Evolutionary conservation across 1,140 invertebrate genomes (phyloP).

Genomic region (Glossosoma conforme): DNA sequence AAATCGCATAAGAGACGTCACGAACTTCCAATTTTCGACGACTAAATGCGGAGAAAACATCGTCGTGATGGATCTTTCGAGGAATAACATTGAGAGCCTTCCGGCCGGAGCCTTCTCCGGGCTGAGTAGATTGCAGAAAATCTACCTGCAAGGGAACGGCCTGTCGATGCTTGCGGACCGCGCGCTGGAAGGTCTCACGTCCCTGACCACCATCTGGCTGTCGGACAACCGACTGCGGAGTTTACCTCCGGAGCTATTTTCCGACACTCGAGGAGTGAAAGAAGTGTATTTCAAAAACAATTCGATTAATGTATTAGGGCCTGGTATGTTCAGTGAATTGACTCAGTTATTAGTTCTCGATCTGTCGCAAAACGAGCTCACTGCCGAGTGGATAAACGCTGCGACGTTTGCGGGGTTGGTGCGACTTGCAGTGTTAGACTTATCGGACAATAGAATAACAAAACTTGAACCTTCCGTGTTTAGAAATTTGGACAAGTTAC

Average conservation of each 20-base stretch:
- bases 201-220: slow-evolving; percentile 71
- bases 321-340: slow-evolving; percentile 78
- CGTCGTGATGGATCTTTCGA: slow-evolving; percentile 70
- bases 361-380: slow-evolving; percentile 79
- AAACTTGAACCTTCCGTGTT: slow-evolving; percentile 76
- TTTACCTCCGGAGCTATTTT: slow-evolving; percentile 77
- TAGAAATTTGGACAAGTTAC: slow-evolving; percentile 72
- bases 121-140: slow-evolving; percentile 57
- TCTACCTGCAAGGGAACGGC: slow-evolving; percentile 63
- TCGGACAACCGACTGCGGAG: slow-evolving; percentile 77
- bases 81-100: slow-evolving; percentile 76
- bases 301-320: slow-evolving; percentile 79
- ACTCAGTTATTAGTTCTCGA: slow-evolving; percentile 77
- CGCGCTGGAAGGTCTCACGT: slow-evolving; percentile 72
- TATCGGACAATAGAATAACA: slow-evolving; percentile 75
- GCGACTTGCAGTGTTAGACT: slow-evolving; percentile 72
- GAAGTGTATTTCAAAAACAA: slow-evolving; percentile 83
- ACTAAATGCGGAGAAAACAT: slow-evolving; percentile 70
- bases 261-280: slow-evolving; percentile 71
- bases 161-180: slow-evolving; percentile 75
- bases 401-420: slow-evolving; percentile 81
- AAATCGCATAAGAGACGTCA: slow-evolving; percentile 74
- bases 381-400: slow-evolving; percentile 80
- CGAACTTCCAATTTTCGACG: slow-evolving; percentile 67
- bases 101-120: slow-evolving; percentile 71